Percentiles rank a stretch among this genome's conserved stretches.
These are phyloP conservation scores for Halcyon leucocephala DNA, from an alignment of 2,797 vertebrate species.

Conservation along the genomic window DNA sequence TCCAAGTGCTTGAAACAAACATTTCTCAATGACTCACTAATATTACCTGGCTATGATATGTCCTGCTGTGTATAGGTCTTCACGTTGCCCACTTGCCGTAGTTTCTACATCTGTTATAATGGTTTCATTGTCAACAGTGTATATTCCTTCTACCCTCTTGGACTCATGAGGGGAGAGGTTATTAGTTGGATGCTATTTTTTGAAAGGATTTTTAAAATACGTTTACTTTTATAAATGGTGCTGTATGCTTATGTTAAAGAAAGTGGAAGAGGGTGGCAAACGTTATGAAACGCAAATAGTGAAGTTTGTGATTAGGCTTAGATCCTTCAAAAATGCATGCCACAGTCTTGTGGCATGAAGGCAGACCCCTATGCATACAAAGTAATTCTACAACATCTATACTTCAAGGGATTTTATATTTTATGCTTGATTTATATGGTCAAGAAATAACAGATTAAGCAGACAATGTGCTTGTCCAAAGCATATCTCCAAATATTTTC, in stretches of 20 bases:
- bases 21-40: not conserved
- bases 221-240: not conserved
- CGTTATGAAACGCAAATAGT: not conserved
- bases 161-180: not conserved
- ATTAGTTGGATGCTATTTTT: not conserved
- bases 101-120: not conserved
- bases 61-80: not conserved
- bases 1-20: not conserved
- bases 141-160: not conserved
- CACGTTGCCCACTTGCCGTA: not conserved
- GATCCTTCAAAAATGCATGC: not conserved
- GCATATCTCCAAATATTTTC: not conserved
- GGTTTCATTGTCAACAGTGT: not conserved
- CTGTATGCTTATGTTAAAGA: not conserved
- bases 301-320: not conserved
- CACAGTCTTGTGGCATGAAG: not conserved
- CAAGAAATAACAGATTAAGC: not conserved
- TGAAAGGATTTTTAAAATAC: not conserved
- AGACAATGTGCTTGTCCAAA: accelerated
- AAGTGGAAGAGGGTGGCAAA: not conserved
- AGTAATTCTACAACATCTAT: not conserved
- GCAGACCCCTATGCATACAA: not conserved
- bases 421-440: not conserved
- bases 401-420: not conserved
- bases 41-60: not conserved